A percentile compares a stretch with the other conserved stretches of the same genome.
Evolutionary conservation across 1,140 invertebrate species (phyloP).

Genomic region (Nephila pilipes): DNA sequence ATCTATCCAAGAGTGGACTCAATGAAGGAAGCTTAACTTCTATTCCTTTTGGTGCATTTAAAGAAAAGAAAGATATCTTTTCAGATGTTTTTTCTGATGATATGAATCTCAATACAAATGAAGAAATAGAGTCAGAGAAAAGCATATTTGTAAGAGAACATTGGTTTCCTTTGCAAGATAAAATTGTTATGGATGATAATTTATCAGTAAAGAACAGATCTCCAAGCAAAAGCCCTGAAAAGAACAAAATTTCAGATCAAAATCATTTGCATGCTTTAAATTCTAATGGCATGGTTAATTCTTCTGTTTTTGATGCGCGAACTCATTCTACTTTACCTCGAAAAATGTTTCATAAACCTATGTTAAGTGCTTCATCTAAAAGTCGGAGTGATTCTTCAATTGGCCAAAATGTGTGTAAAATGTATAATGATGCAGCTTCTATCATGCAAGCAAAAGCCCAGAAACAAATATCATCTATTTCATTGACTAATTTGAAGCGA

Average conservation of each 20-base stretch:
- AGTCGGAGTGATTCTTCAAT: not conserved
- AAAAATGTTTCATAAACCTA: not conserved
- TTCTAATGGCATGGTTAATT: not conserved
- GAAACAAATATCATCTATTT: conserved; percentile 24
- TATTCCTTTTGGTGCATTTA: not conserved
- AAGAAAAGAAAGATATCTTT: not conserved
- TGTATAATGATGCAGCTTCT: not conserved
- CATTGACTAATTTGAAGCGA: conserved; percentile 44
- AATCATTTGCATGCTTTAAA: not conserved
- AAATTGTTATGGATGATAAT: not conserved
- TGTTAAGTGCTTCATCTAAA: not conserved
- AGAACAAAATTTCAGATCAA: not conserved
- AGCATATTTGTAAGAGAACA: not conserved
- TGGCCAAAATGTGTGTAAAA: not conserved
- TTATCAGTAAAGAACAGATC: too few relatives aligned
- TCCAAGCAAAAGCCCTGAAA: not conserved
- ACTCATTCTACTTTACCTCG: not conserved
- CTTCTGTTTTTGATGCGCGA: not conserved
- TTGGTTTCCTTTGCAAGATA: not conserved
- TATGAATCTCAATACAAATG: not conserved
- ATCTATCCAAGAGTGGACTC: not conserved
- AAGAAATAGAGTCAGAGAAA: not conserved
- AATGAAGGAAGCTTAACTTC: not conserved
- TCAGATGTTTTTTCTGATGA: not conserved
- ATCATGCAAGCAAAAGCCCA: not conserved